Evolutionary conservation across 1,140 invertebrate genomes (phyloP).

Genomic region (Caenorhabditis tropicalis): DNA sequence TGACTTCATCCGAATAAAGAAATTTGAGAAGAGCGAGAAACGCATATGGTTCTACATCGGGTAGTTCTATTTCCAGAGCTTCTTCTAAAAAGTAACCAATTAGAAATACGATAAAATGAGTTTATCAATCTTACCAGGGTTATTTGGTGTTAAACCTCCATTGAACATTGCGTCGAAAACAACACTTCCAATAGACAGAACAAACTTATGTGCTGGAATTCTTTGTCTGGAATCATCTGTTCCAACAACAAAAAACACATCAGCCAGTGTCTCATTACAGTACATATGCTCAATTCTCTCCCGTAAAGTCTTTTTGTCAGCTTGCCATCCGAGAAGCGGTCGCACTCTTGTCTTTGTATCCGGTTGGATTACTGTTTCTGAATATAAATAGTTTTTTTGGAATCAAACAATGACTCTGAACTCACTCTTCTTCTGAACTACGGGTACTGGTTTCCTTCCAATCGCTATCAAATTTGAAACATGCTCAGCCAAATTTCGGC

Average conservation of each 20-base stretch:
- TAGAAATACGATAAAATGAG: background rate
- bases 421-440: slow-evolving; percentile 39
- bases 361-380: background rate
- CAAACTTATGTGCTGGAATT: slow-evolving; percentile 85
- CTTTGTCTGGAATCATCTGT: slow-evolving; percentile 67
- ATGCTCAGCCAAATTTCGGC: slow-evolving; percentile 27
- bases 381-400: background rate
- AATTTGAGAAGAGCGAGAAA: slow-evolving; percentile 77
- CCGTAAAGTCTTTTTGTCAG: slow-evolving; percentile 80
- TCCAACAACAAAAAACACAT: slow-evolving; percentile 83
- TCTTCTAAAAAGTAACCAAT: slow-evolving; percentile 66
- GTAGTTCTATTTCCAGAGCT: slow-evolving; percentile 81
- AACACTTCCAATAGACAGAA: slow-evolving; percentile 82
- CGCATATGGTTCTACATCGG: slow-evolving; percentile 84
- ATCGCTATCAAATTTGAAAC: slow-evolving; percentile 17
- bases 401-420: background rate
- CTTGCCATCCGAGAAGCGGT: slow-evolving; percentile 70
- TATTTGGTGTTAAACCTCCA: slow-evolving; percentile 74
- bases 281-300: slow-evolving; percentile 82
- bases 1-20: slow-evolving; percentile 84
- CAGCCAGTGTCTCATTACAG: slow-evolving; percentile 82
- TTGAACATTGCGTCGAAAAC: slow-evolving; percentile 90
- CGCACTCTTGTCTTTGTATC: background rate
- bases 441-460: background rate
- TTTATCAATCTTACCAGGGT: slow-evolving; percentile 1